These are phyloP conservation scores for Poicephalus meyeri DNA, from an alignment of 2,113 vertebrate species.

Conservation along the genomic window DNA sequence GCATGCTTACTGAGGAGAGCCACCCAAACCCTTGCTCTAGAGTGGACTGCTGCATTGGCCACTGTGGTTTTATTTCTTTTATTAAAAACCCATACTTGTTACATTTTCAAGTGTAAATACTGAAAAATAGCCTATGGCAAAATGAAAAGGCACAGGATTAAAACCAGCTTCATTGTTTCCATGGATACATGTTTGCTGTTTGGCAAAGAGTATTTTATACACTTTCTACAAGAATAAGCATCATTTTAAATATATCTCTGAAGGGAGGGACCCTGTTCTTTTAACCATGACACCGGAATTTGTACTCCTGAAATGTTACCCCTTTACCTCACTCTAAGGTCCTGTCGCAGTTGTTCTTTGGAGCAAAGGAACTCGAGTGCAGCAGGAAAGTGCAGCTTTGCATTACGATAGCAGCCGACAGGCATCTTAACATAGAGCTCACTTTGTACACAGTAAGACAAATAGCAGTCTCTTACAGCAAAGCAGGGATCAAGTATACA, in stretches of 20 bases:
- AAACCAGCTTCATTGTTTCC: constrained; percentile 26
- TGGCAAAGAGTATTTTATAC: constrained; percentile 27
- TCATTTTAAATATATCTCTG: background rate
- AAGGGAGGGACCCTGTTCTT: background rate
- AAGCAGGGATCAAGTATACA: background rate
- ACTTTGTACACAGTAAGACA: background rate
- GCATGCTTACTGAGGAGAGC: background rate
- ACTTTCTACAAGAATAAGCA: constrained; percentile 50
- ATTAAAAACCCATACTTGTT: constrained; percentile 38
- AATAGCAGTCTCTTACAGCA: background rate
- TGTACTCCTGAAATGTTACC: background rate
- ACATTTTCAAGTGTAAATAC: constrained; percentile 54
- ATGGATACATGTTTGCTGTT: constrained; percentile 22
- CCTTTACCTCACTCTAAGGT: background rate
- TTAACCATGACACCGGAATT: background rate
- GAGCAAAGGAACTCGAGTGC: background rate
- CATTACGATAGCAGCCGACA: background rate
- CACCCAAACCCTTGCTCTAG: background rate
- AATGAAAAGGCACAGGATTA: constrained; percentile 55
- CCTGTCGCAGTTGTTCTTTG: background rate
- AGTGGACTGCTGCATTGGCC: background rate
- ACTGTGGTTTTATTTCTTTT: background rate
- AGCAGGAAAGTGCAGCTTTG: background rate
- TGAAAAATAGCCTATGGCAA: constrained; percentile 58
- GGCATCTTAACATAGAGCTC: background rate